Conservation (phyloP, 2,888 invertebrate genomes). For the Dilophus febrilis region DNA sequence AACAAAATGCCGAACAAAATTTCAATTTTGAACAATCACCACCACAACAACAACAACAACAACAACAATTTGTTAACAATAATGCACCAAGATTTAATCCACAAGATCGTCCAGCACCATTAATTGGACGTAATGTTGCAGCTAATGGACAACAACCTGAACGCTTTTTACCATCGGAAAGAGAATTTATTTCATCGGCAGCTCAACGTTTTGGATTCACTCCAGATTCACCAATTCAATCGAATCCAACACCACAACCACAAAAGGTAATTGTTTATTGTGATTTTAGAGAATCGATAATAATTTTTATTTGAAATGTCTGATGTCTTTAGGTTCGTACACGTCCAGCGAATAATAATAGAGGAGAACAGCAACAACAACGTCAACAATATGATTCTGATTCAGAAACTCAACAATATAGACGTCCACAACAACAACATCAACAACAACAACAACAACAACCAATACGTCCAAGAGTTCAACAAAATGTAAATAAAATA, state of each 20-base stretch:
- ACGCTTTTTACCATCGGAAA: slow-evolving; percentile 17
- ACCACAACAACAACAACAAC: slow-evolving; percentile 18
- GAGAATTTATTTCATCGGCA: slow-evolving; percentile 8
- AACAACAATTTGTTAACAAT: neutral
- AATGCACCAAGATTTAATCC: neutral
- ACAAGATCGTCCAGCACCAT: slow-evolving; percentile 18
- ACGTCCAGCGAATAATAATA: slow-evolving; percentile 32
- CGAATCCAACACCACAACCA: slow-evolving; percentile 20
- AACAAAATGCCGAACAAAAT: slow-evolving; percentile 28
- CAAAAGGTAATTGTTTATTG: neutral
- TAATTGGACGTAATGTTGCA: too few species aligned
- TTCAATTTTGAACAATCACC: slow-evolving; percentile 25
- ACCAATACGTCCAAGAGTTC: slow-evolving; percentile 23
- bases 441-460: slow-evolving; percentile 6
- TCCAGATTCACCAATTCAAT: slow-evolving; percentile 23
- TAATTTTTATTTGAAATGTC: neutral
- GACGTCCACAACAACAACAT: slow-evolving; percentile 9
- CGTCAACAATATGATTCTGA: slow-evolving; percentile 32
- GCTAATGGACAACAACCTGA: slow-evolving; percentile 18
- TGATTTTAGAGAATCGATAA: too few species aligned
- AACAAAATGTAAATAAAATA: too few species aligned
- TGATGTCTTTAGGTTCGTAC: slow-evolving; percentile 19
- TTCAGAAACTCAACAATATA: slow-evolving; percentile 21
- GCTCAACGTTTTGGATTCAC: slow-evolving; percentile 17
- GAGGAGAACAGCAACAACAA: slow-evolving; percentile 35